phyloP scores from a whole-genome alignment of 1,140 invertebrate genomes.

The Drosophila truncata region DNA sequence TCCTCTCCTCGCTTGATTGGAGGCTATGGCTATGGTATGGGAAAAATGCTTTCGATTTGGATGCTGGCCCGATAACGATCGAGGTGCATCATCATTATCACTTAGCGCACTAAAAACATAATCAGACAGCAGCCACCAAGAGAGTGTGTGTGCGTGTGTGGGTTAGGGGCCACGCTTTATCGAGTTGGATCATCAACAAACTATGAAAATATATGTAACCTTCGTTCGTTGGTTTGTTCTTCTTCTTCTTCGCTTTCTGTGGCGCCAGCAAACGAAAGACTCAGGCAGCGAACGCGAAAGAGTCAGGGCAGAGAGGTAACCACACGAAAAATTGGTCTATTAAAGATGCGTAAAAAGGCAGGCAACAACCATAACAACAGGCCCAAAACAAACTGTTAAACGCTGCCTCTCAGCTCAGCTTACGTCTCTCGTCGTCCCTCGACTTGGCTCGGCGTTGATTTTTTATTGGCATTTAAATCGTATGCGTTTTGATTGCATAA shows the following conservation, averaged over 20 bases:
- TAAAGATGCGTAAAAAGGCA: constrained; percentile 82
- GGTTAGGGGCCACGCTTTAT: constrained; percentile 54
- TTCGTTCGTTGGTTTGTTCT: constrained; percentile 29
- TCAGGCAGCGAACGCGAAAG: constrained; percentile 71
- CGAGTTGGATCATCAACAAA: constrained; percentile 79
- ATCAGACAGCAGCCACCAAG: constrained; percentile 63
- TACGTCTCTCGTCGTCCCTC: constrained; percentile 18
- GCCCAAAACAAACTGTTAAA: constrained; percentile 76
- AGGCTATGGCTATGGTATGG: constrained; percentile 27
- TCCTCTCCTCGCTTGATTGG: constrained; percentile 50
- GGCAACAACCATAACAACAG: constrained; percentile 59
- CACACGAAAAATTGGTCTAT: constrained; percentile 80
- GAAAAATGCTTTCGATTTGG: constrained; percentile 68
- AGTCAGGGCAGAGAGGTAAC: constrained; percentile 30
- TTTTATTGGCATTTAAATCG: constrained; percentile 85
- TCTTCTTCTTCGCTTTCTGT: constrained; percentile 23
- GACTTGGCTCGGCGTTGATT: constrained; percentile 71
- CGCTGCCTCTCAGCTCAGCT: constrained; percentile 35
- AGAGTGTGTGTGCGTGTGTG: constrained; percentile 21
- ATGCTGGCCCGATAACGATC: constrained; percentile 66
- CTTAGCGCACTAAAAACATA: constrained; percentile 84
- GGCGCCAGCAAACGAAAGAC: constrained; percentile 81
- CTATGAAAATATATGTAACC: constrained; percentile 79
- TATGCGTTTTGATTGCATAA: constrained; percentile 85
- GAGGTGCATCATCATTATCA: constrained; percentile 83